These are phyloP conservation scores for Zosterops japonicus DNA, from an alignment of 2,113 vertebrate species.

Conservation along the genomic window DNA sequence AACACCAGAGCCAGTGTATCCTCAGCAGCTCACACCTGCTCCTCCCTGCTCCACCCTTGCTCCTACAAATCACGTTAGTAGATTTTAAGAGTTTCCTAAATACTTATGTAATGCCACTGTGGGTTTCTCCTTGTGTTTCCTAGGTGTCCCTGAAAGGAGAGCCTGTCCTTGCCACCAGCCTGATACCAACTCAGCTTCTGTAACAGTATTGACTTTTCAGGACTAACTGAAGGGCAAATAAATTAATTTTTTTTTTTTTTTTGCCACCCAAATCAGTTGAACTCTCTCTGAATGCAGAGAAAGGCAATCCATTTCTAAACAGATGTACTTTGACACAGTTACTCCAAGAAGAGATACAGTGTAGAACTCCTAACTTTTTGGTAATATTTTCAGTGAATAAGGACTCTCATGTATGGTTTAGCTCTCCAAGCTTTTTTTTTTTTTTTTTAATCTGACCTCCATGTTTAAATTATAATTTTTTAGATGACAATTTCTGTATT, in stretches of 20 bases:
- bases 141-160: background rate
- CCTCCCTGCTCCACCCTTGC: background rate
- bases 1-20: accelerated
- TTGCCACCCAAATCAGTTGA: background rate
- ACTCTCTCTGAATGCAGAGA: background rate
- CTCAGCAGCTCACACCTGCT: background rate
- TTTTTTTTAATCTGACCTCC: background rate
- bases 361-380: background rate
- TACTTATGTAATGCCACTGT: background rate
- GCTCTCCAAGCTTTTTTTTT: background rate
- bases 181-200: background rate
- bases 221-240: constrained; percentile 7
- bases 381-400: background rate
- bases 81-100: background rate
- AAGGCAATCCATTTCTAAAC: background rate
- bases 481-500: background rate
- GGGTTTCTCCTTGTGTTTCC: background rate
- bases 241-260: background rate
- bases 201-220: constrained; percentile 11
- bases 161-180: background rate
- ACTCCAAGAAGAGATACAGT: background rate
- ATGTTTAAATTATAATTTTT: background rate
- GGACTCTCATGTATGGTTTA: background rate
- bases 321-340: background rate
- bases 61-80: background rate